These are phyloP conservation scores for Talpa occidentalis DNA, from an alignment of 2,113 vertebrate genomes.

Conservation along the genomic window DNA sequence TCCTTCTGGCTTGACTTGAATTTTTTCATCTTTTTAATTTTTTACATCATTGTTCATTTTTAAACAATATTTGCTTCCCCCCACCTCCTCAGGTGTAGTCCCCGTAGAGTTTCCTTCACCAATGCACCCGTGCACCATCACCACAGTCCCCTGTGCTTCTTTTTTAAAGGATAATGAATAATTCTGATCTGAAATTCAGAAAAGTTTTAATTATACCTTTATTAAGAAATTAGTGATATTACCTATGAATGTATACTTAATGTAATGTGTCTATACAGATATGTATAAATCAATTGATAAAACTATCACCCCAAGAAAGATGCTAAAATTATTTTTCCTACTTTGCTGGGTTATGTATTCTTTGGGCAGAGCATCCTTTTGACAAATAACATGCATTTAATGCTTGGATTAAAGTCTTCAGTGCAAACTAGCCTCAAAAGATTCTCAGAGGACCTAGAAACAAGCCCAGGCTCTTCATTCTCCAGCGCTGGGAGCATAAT, in stretches of 20 bases:
- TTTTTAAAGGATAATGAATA: not conserved
- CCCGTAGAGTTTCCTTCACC: too few species aligned
- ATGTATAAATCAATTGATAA: conserved; percentile 15
- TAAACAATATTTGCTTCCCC: too few species aligned
- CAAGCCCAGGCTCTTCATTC: not conserved
- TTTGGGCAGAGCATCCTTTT: not conserved
- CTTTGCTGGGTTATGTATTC: not conserved
- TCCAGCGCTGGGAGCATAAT: not conserved
- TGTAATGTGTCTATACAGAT: not conserved
- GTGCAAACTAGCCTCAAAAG: not conserved
- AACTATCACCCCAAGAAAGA: not conserved
- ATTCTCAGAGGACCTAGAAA: not conserved
- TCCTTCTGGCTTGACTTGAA: too few species aligned
- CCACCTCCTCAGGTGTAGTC: too few species aligned
- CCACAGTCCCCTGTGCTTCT: too few species aligned
- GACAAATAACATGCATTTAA: not conserved
- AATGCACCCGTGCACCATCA: too few species aligned
- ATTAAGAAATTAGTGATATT: not conserved
- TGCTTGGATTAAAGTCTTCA: not conserved
- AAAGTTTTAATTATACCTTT: not conserved
- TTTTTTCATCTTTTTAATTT: not conserved
- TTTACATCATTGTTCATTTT: too few species aligned
- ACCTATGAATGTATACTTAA: not conserved
- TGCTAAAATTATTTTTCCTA: not conserved
- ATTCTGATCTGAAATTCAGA: conserved; percentile 13